These are phyloP conservation scores for Rhea pennata DNA, from an alignment of 2,113 vertebrate species.

Conservation along the genomic window DNA sequence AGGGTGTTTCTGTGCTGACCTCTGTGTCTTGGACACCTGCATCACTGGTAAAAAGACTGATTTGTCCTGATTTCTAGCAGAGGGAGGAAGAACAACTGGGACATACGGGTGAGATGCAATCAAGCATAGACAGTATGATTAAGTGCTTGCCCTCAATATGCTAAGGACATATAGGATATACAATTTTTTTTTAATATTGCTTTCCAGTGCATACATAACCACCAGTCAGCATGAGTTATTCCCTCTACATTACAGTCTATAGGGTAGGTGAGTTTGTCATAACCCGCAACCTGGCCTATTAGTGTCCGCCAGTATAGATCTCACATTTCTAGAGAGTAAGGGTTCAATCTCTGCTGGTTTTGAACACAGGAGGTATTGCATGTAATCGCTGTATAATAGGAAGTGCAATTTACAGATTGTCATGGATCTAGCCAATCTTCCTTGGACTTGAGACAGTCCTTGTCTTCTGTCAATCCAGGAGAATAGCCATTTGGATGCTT, in stretches of 20 bases:
- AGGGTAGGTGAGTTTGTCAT: neutral
- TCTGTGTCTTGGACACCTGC: neutral
- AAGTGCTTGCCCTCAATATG: rapidly evolving
- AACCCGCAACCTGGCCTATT: neutral
- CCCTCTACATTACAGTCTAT: neutral
- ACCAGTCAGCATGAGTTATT: neutral
- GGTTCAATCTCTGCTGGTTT: neutral
- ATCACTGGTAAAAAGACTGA: neutral
- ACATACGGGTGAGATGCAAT: neutral
- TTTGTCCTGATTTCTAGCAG: neutral
- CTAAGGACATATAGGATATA: neutral
- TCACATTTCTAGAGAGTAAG: neutral
- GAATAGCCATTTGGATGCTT: neutral
- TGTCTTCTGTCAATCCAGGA: neutral
- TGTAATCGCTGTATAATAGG: neutral
- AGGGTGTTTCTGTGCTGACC: neutral
- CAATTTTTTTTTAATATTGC: neutral
- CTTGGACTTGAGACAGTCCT: neutral
- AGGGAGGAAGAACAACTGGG: neutral
- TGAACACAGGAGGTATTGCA: neutral
- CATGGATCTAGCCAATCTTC: neutral
- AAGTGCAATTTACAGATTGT: slow-evolving; percentile 19
- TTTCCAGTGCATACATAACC: neutral
- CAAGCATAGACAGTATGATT: neutral
- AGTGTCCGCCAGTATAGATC: neutral